Evolutionary conservation across 2,888 invertebrate genomes (phyloP), one percentile per base, ranked within the genome.

Genomic region (Amiota minor): DNA sequence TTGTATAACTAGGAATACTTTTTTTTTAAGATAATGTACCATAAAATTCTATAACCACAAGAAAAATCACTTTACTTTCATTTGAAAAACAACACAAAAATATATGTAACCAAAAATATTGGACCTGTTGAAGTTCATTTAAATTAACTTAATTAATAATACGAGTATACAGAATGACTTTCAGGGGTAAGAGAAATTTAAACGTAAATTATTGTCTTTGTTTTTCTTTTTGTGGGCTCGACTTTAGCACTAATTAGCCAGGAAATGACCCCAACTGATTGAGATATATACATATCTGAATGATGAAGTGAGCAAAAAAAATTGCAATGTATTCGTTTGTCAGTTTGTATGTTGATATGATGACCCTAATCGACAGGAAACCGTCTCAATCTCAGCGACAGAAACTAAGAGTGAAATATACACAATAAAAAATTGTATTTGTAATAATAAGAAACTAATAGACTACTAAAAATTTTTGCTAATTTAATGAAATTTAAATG

Each of bases 261-360:
- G 88, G 87, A 87, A 87, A 88, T 88, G 88, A 88, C 88, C 88
- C 83, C 86, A 80, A 79, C 81, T 68, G 50, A 50, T 68, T 68
- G 67, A 68, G 50, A 47, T 68, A 35, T 59, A 67, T 67, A 50
- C 14, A 23, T 53, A 35, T 53, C 35, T 35, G 35, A 35, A 35
- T 35, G 14, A 20, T 8, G 23, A 46, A 68, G 6, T 6, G 6
- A 35, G 53, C 23, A 23, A 68, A 68, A 68, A 68, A 68, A 23
- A n/a, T 50, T 50, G 67, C 53, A 68, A 23, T 53, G 67, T 35
- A 23, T 53, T 35, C 14, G 53, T 53, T 4, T 59, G 18, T 16
- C n/a, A 59, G 59, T 59, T 35, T 45, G 45, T 45, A 62, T 53
- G 35, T 53, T 12, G 14, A 53, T 53, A n/a, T 45, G 67, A n/a